phyloP scores from a whole-genome alignment of 2,797 vertebrate genomes.

The Sitta carolinensis region DNA sequence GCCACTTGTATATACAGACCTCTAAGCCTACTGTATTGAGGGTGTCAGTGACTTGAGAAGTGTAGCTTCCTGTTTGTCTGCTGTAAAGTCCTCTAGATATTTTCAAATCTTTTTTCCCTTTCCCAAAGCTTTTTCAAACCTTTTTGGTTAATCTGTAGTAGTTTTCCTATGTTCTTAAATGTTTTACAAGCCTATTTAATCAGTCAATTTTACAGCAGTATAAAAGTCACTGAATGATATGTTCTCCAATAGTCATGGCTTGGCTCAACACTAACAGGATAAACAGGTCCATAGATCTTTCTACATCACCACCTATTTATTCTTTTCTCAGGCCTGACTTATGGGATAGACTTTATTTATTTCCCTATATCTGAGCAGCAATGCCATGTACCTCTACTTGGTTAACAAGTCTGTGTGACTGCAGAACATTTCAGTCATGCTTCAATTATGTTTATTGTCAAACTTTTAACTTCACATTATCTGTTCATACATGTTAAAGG shows the following conservation, averaged over 20 bases:
- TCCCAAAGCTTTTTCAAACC: neutral
- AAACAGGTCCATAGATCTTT: slow-evolving; percentile 34
- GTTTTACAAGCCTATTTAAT: slow-evolving; percentile 24
- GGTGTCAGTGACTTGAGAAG: neutral
- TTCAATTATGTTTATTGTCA: slow-evolving; percentile 4
- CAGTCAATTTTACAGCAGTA: neutral
- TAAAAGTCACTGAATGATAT: slow-evolving; percentile 21
- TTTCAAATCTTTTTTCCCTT: neutral
- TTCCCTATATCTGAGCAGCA: neutral
- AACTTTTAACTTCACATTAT: neutral
- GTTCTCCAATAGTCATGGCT: neutral
- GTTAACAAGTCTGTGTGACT: neutral
- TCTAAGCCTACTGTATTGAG: neutral
- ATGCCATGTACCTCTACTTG: neutral
- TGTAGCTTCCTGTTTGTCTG: neutral
- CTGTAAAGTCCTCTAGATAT: neutral
- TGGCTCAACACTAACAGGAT: neutral
- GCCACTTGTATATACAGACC: neutral
- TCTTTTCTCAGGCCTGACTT: neutral
- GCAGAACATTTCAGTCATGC: neutral
- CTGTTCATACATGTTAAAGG: neutral
- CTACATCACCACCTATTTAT: neutral
- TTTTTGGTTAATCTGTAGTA: neutral
- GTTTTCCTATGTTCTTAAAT: neutral
- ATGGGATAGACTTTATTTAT: neutral